Conservation (phyloP, 2,113 vertebrate genomes). For the Ondatra zibethicus region DNA sequence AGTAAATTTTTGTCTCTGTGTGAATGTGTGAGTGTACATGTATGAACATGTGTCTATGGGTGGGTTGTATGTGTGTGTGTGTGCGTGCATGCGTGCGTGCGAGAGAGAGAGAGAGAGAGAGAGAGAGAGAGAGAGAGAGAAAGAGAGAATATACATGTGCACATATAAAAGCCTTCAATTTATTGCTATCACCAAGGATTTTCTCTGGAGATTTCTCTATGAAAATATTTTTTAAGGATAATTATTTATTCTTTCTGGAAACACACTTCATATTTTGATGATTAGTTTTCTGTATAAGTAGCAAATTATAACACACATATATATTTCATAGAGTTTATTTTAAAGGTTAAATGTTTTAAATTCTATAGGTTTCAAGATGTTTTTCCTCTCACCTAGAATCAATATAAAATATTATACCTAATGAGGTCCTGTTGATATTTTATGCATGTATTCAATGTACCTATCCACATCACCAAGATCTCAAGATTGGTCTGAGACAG, state of each 20-base stretch:
- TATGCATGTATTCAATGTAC: not conserved
- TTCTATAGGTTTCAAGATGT: not conserved
- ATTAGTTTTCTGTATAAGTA: not conserved
- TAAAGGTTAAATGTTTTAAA: constrained; percentile 2
- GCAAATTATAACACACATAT: too few relatives aligned
- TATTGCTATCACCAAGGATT: not conserved
- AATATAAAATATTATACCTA: not conserved
- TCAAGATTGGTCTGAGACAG: constrained; percentile 17
- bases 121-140: too few relatives aligned
- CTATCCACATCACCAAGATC: too few relatives aligned
- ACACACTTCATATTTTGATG: not conserved
- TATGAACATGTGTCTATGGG: not conserved
- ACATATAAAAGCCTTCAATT: fast-evolving
- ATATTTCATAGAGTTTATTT: not conserved
- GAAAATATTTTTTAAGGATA: not conserved
- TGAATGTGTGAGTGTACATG: too few relatives aligned
- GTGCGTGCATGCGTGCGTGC: not conserved
- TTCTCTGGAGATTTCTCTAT: not conserved
- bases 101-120: too few relatives aligned
- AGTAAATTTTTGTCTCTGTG: not conserved
- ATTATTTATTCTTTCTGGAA: not conserved
- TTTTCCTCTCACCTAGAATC: not conserved
- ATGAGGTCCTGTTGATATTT: not conserved
- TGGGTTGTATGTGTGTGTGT: not conserved
- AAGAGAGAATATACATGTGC: too few relatives aligned